phyloP scores from a whole-genome alignment of 1,140 invertebrate species.

The Neodiprion lecontei region DNA sequence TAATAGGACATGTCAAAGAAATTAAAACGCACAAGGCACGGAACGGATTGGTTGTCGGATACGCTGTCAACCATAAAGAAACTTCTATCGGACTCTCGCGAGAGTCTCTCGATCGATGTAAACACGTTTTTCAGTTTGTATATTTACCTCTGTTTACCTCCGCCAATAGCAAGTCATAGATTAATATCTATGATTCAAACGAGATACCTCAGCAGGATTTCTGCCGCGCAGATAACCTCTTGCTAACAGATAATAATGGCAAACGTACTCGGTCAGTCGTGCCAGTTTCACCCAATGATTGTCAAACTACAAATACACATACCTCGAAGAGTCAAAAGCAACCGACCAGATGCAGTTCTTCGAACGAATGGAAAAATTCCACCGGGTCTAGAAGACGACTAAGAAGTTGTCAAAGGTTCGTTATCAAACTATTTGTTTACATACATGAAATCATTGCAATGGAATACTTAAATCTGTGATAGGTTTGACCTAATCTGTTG shows the following conservation, averaged over 20 bases:
- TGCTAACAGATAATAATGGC: background rate
- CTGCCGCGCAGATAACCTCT: background rate
- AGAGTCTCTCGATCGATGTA: background rate
- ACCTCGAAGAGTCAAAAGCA: background rate
- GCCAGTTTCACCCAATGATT: background rate
- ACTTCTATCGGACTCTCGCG: background rate
- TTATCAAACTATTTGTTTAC: background rate
- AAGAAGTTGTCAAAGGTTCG: background rate
- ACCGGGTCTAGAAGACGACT: background rate
- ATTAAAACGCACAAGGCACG: background rate
- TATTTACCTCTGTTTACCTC: background rate
- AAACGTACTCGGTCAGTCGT: background rate
- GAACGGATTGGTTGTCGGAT: background rate
- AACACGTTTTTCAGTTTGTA: background rate
- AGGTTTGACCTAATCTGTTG: no score
- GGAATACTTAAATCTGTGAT: no score
- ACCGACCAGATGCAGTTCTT: background rate
- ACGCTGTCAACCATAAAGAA: no score
- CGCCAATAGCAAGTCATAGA: background rate
- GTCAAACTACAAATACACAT: background rate
- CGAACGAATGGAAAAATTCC: background rate
- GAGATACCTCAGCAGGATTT: conserved; percentile 1
- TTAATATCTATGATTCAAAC: background rate
- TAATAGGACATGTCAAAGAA: background rate
- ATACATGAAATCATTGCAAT: no score